Evolutionary conservation across 1,140 invertebrate species (phyloP).

Genomic region (Aleiodes sp.): DNA sequence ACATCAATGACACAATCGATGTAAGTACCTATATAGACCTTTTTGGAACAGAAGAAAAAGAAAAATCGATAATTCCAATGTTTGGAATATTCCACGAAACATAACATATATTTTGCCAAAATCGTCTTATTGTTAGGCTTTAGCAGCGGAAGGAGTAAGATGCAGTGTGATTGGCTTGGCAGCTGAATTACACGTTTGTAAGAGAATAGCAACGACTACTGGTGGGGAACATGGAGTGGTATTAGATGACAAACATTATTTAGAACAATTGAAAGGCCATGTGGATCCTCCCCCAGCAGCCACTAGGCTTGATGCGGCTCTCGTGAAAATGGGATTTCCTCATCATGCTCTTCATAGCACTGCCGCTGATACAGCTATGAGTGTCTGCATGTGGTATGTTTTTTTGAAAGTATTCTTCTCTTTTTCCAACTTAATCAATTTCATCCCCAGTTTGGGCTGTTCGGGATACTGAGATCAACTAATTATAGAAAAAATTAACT

Average conservation of each 20-base stretch:
- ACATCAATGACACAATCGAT: slow-evolving; percentile 88
- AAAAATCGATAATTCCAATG: not conserved
- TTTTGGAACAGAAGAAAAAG: not conserved
- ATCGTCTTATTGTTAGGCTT: too few species aligned
- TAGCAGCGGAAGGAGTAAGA: slow-evolving; percentile 80
- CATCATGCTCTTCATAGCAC: slow-evolving; percentile 69
- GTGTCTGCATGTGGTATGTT: slow-evolving; percentile 86
- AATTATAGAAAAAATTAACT: too few species aligned
- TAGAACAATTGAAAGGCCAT: slow-evolving; percentile 80
- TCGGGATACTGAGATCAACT: too few species aligned
- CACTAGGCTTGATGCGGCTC: slow-evolving; percentile 79
- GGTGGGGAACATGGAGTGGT: slow-evolving; percentile 87
- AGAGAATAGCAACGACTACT: slow-evolving; percentile 84
- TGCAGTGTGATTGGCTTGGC: slow-evolving; percentile 95
- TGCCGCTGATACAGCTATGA: slow-evolving; percentile 73
- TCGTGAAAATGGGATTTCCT: slow-evolving; percentile 95
- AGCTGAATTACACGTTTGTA: slow-evolving; percentile 94
- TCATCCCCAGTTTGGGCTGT: too few species aligned
- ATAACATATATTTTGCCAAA: too few species aligned
- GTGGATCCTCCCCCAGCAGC: slow-evolving; percentile 90
- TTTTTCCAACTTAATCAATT: not conserved
- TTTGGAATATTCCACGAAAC: not conserved
- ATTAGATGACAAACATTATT: slow-evolving; percentile 90
- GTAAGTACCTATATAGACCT: slow-evolving; percentile 67
- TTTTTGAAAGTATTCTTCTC: too few species aligned